Base-by-base conservation (phyloP, 1,140 invertebrate genomes). In the Dryas iulia region DNA sequence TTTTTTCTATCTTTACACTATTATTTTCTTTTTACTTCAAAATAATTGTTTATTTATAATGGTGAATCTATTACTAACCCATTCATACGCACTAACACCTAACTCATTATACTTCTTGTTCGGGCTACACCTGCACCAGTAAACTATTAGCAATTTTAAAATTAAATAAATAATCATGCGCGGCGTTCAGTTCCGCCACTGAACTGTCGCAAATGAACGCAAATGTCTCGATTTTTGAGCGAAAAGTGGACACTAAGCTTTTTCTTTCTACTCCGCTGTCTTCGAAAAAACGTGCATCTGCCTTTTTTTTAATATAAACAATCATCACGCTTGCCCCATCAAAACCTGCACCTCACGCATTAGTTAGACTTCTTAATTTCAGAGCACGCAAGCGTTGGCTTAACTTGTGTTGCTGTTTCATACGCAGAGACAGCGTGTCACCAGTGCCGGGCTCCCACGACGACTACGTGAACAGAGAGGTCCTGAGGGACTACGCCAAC, bases 381-480 rank as follows among this genome's bases (percentile, higher is more conserved):
- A 90, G 87, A 83, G 69, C 25, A 66, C 74, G 78, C 82, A 86
- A 69, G 77, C 79, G 81, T 77, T 86, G 84, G 86, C 78, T 84
- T 85, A 82, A 85, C 82, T 87, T 78, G 87, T 89, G 85, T 86
- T 89, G 86, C 73, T 90, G 86, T 89, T 90, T 86, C 74, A 78
- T 88, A 85, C 84, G 82, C 86, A 92, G 92, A 87, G 89, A 92
- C 79, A 89, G 87, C 82, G 89, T 90, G 74, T 92, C 90, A 69
- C 87, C 87, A 73, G 80, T 90, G 66, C 82, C 83, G 66, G 66
- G 81, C 11, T 73, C 82, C 39, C 84, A 92, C 84, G 87, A 91
- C 72, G 92, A 92, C 76, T 92, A 92, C 82, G 92, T 92, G 53
- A 91, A 91, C 68, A 73, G 86, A 26, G 89, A 91, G 60, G 87